phyloP scores from a whole-genome alignment of 2,888 invertebrate genomes.

The Idaea straminata region DNA sequence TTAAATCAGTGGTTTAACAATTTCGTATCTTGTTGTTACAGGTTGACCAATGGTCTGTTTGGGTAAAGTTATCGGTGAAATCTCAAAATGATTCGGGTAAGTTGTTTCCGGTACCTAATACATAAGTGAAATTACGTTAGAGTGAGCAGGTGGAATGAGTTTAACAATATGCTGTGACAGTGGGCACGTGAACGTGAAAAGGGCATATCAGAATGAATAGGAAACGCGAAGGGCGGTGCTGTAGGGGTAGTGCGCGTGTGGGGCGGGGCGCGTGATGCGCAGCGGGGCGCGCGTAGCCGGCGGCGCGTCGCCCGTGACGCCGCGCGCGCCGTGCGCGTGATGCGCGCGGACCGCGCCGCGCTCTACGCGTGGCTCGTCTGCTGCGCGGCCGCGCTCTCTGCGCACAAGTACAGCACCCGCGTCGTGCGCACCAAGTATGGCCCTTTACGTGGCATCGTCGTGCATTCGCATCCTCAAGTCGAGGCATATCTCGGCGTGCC shows the following conservation, averaged over 20 bases:
- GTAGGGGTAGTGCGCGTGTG: constrained; percentile 38
- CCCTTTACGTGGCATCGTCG: constrained; percentile 90
- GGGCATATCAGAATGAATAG: constrained; percentile 54
- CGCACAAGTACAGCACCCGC: constrained; percentile 89
- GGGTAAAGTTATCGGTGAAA: constrained; percentile 31
- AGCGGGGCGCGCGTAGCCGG: constrained; percentile 51
- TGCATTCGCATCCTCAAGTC: constrained; percentile 89
- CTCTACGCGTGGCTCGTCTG: constrained; percentile 79
- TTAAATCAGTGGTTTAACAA: no score
- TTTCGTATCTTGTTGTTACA: constrained; percentile 44
- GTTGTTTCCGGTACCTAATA: constrained; percentile 23
- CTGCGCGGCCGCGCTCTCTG: constrained; percentile 77
- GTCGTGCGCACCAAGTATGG: constrained; percentile 95
- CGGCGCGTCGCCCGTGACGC: constrained; percentile 54
- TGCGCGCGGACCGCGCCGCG: constrained; percentile 76
- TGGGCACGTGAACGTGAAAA: constrained; percentile 62
- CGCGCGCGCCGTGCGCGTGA: constrained; percentile 63
- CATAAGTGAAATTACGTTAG: background rate
- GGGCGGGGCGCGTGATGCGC: constrained; percentile 59
- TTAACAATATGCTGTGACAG: constrained; percentile 35
- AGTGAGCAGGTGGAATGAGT: constrained; percentile 6
- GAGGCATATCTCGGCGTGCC: constrained; percentile 96
- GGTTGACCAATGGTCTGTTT: constrained; percentile 54
- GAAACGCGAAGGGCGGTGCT: constrained; percentile 47
- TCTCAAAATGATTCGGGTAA: constrained; percentile 65